Evolutionary conservation across 2,797 vertebrate genomes (phyloP), one percentile per base, ranked within the genome.

Genomic region (Paramormyrops hopkinsi): DNA sequence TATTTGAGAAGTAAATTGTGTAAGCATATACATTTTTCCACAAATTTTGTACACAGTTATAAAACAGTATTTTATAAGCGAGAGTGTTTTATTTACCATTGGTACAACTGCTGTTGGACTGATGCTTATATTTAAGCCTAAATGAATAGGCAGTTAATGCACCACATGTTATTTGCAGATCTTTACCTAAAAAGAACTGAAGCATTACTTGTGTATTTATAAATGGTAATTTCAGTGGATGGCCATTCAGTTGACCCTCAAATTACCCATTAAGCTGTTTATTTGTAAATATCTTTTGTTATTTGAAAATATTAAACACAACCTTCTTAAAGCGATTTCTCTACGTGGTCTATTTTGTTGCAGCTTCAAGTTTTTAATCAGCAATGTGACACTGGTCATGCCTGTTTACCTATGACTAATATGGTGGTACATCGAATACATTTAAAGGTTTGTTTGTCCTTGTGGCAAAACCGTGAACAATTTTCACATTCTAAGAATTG

Each of bases 1-100:
- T 97, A 92, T 91, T 92, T 96, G 96, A 22, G 97, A 97, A 95
- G 94, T 94, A 92, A 92, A 93, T 97, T 95, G 94, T 96, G 93
- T 96, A 94, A 94, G 93, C 87, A 90, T 95, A 95, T 94, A 92
- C 94, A 93, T 90, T 96, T 97, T 94, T 87, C 94, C 91, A 93
- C 94, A 94, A 92, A 95, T 90, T 96, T 96, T 97, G 95, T 96
- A 90, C 48, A 83, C 44, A 54, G 56, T 89, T 88, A 96, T 95
- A 94, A 69, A 69, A 69, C 86, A 96, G 94, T 96, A 95, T 96
- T 95, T 96, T 96, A 93, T 95, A 96, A 95, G 89, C 94, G 90
- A 82, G 73, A 82, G 50, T 65, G 41, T 29, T 89, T 54, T 89
- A 56, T 83, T 83, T 44, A 85, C 56, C 53, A 41, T 89, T 41